Evolutionary conservation across 1,140 invertebrate species (phyloP), one percentile per base, ranked within the genome.

Genomic region (Rhyacophila brunnea): DNA sequence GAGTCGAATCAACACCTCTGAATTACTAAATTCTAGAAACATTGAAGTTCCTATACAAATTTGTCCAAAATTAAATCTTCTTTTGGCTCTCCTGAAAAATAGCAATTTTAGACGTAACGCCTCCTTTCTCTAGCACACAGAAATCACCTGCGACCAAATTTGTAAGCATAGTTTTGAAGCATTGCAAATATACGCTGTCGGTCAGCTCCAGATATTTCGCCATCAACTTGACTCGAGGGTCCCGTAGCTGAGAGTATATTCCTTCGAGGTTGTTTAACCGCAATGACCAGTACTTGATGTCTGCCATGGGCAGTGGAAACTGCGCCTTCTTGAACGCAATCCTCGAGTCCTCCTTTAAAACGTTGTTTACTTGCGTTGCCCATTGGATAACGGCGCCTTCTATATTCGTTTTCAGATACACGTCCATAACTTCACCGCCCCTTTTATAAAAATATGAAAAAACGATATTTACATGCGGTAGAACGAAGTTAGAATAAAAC

Each of bases 311-410:
- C 14, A 84, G 71, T 0, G 91, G 89, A 72, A 90, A 80, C 40
- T 79, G 74, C 0, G 80, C 81, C 53, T 82, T 78, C 14, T 81
- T 72, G 36, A 87, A 80, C 7, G 82, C 79, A 44, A 85, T 72
- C 14, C 83, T 80, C 1, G 88, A 88, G 67, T 88, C 85, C 70
- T 90, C 84, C 64, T 85, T 82, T n/a, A 93, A 72, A 10, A 92
- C 80, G 69, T 92, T 87, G 51, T 84, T 83, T 15, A 92, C 86
- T 70, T 90, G 86, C 55, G 82, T 81, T 1, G 84, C 81, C 92
- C 92, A 95, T 70, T 91, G 90, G 61, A 90, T 90, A 1, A 93
- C 80, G n/a, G 88, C 83, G 19, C 83, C 84, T 74, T 95, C 91
- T 48, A 92, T 87, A 38, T 88, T 83, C 1, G 84, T 86, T 66